Conservation (phyloP, 2,888 invertebrate genomes). For the Standfussiana lucernea region DNA sequence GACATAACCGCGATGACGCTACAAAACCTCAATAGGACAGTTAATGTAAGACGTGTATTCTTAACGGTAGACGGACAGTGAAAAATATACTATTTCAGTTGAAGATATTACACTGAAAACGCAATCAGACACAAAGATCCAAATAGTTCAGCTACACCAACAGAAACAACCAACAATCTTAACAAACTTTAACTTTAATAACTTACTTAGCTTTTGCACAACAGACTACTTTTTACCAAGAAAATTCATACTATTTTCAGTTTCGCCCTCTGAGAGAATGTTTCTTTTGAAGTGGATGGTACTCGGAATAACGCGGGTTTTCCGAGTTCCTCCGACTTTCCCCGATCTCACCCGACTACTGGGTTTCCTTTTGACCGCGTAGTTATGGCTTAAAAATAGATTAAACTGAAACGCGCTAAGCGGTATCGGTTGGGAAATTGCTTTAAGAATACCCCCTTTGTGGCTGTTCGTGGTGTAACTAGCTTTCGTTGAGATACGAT, state of each 20-base stretch:
- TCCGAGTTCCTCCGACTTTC: slow-evolving; percentile 3
- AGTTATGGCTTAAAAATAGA: slow-evolving; percentile 77
- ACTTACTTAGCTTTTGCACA: slow-evolving; percentile 58
- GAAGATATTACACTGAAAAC: neutral
- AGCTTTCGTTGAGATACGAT: slow-evolving; percentile 44
- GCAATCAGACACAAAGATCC: neutral
- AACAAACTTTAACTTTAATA: slow-evolving; percentile 56
- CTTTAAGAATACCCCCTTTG: slow-evolving; percentile 70
- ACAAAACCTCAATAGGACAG: no score
- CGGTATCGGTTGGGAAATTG: slow-evolving; percentile 69
- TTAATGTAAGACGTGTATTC: no score
- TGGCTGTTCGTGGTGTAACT: slow-evolving; percentile 53
- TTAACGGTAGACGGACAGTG: no score
- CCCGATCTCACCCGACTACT: slow-evolving; percentile 15
- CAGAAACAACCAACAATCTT: slow-evolving; percentile 37
- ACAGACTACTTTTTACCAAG: slow-evolving; percentile 41
- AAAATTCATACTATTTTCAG: slow-evolving; percentile 74
- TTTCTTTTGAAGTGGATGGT: slow-evolving; percentile 73
- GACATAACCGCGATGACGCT: no score
- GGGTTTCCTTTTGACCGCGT: slow-evolving; percentile 73
- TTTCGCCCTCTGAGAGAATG: slow-evolving; percentile 62
- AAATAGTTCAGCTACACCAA: slow-evolving; percentile 16
- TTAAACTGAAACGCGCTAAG: slow-evolving; percentile 70
- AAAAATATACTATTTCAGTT: neutral
- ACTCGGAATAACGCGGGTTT: slow-evolving; percentile 44